Evolutionary conservation across 2,888 invertebrate species (phyloP), one percentile per base, ranked within the genome.

Genomic region (Buathra laborator): DNA sequence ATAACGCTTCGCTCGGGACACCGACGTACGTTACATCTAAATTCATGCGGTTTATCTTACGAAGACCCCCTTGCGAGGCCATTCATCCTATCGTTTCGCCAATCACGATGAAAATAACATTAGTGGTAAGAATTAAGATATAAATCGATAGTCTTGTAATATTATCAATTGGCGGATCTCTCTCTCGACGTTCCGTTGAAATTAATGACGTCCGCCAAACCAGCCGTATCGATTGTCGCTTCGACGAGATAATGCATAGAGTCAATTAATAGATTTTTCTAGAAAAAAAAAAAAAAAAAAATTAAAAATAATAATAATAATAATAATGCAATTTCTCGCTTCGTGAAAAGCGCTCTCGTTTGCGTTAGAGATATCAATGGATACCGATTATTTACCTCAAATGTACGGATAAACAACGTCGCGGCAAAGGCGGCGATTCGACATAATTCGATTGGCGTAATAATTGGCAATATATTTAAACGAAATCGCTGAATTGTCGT

Each of bases 61-160:
- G 32, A 79, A 66, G 67, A 79, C 46, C 19, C 37, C 37, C 37
- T 32, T 7, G 43, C 29, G 43, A 29, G 51, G 62, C 74, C 24
- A 72, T 59, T 72, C 51, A 46, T 70, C 59, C 72, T 32, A 46
- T 82, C 62, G 62, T 72, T 83, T 66, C 74, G 66, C 51, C 76
- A 53, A 67, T 83, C 59, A 74, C 59, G 46, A 76, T 37, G 75
- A 76, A 46, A 59, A 67, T 74, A 71, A 71, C 78, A 32, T 79
- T 75, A 85, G 44, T 68, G 59, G 48, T 79, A 85, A 81, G 70
- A 85, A 71, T 66, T 19, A 32, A 32, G 51, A 37, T 48, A 68
- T 68, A 84, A 70, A 46, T 51, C 72, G 44, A 53, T 75, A 78
- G 62, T 77, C 46, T 37, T 37, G 37, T 64, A 81, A 68, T 32